phyloP scores from a whole-genome alignment of 1,140 invertebrate genomes.

The Ylistrum balloti region DNA sequence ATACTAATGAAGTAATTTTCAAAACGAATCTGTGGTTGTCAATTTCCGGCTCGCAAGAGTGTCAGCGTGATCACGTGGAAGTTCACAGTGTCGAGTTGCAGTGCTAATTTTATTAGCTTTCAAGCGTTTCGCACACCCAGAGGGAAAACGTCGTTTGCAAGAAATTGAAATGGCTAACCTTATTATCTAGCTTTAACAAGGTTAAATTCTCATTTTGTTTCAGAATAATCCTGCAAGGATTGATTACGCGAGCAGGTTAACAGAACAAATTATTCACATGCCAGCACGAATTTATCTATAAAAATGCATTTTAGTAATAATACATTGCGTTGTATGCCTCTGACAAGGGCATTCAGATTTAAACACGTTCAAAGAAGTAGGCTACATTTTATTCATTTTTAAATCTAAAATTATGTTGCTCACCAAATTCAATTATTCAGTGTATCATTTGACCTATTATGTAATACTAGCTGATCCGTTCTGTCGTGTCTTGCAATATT shows the following conservation, averaged over 20 bases:
- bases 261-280: neutral
- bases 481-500: no score
- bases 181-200: neutral
- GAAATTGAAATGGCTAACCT: neutral
- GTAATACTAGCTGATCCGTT: no score
- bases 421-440: no score
- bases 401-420: no score
- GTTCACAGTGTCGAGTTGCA: neutral
- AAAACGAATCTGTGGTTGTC: neutral
- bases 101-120: neutral
- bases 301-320: no score
- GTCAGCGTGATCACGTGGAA: neutral
- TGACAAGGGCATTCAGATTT: no score
- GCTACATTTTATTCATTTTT: no score
- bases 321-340: no score
- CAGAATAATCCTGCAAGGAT: neutral
- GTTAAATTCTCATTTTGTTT: neutral
- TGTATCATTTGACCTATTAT: no score
- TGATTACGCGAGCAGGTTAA: neutral
- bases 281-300: neutral
- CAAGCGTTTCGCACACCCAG: neutral
- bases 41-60: neutral
- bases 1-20: conserved; percentile 17
- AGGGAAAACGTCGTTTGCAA: neutral
- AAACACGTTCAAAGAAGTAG: no score